Evolutionary conservation across 1,140 invertebrate species (phyloP), one percentile per base, ranked within the genome.

Genomic region (Euglossa dilemma): DNA sequence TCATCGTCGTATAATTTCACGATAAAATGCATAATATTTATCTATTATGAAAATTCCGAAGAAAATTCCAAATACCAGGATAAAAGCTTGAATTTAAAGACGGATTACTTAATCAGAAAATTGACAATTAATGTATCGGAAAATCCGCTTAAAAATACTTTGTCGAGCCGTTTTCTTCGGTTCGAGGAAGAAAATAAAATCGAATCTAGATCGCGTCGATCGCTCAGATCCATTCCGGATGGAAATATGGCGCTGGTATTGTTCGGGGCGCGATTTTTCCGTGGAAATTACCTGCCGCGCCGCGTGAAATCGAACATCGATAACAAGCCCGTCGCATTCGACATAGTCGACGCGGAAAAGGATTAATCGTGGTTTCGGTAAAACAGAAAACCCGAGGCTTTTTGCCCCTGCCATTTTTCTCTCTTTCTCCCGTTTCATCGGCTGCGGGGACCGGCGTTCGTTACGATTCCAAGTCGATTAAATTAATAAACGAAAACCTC

Each of bases 271-370:
- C 43, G 63, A 43, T 67, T 69, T 78, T 78, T 47, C 64, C 64
- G 54, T 20, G 11, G 52, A 70, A 70, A 78, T 78, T 78, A 45
- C 20, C 45, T 18, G n/a, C 43, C 36, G 52, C 18, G 63, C 64
- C 63, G 59, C 61, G 63, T 50, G 64, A 69, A 78, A 78, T 78
- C 76, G 76, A 78, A 78, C 76, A 45, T 67, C 76, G 76, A 78
- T 78, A 78, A 78, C 76, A 64, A 78, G 63, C 75, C 76, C n/a
- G 64, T 59, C 52, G 76, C 59, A 78, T 70, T 70, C 64, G 28
- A 78, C 73, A 23, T 36, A 59, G 43, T 74, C 72, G 72, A 25
- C 64, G 50, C 36, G 50, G 54, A 79, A 79, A 70, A 52, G 66
- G n/a, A 70, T 79, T 69, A 59, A 57, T 57, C 64, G 54, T 20